Percentiles rank a stretch among this genome's conserved stretches.
Evolutionary conservation across 1,140 invertebrate genomes (phyloP).

Genomic region (Pemphigus obesinymphae): DNA sequence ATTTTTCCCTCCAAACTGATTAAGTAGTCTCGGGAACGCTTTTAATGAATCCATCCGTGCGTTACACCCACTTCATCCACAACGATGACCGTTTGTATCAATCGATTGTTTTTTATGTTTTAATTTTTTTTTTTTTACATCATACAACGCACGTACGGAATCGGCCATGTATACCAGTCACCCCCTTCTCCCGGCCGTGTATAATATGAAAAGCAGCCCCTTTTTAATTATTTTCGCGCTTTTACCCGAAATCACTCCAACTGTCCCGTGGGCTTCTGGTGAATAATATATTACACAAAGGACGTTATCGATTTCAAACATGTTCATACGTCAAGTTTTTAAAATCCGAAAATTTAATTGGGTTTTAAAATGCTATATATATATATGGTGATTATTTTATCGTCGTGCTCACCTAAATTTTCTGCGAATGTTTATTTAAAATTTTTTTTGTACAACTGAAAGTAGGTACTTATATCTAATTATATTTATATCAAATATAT

Average conservation of each 20-base stretch:
- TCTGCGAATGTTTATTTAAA: no score
- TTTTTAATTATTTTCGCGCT: constrained; percentile 41
- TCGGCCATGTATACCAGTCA: not conserved
- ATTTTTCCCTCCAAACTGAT: constrained; percentile 7
- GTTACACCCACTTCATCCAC: not conserved
- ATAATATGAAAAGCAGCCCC: constrained; percentile 32
- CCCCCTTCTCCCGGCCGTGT: not conserved
- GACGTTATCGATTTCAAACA: constrained; percentile 1
- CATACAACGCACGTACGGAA: not conserved
- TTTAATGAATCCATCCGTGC: constrained; percentile 34
- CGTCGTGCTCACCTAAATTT: no score
- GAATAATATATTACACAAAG: constrained; percentile 29
- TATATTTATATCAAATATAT: no score
- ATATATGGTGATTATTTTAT: no score
- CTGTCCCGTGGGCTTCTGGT: constrained; percentile 5
- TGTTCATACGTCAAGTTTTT: not conserved
- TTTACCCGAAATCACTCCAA: constrained; percentile 35
- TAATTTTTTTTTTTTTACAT: not conserved
- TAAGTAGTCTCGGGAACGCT: constrained; percentile 26
- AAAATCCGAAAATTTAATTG: not conserved
- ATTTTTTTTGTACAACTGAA: no score
- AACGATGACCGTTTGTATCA: constrained; percentile 21
- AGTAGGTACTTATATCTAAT: no score
- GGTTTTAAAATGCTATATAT: no score
- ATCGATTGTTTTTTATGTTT: constrained; percentile 1